Percentiles rank a stretch among this genome's conserved stretches.
Evolutionary conservation across 2,888 invertebrate genomes (phyloP).

Genomic region (Diaphora mendica): DNA sequence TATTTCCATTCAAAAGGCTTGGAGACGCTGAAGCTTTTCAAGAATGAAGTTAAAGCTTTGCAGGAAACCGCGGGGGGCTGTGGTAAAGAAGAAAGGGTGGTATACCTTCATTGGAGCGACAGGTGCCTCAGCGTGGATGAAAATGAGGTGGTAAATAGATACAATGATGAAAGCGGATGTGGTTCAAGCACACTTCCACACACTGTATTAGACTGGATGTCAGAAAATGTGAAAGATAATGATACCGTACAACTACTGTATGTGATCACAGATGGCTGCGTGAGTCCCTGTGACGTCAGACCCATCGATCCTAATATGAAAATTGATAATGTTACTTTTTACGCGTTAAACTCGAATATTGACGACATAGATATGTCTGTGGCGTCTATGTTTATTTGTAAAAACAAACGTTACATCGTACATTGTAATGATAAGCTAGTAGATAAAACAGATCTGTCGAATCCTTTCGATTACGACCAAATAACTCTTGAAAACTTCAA

Average conservation of each 20-base stretch:
- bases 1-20: conserved; percentile 7
- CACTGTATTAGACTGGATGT: conserved; percentile 1
- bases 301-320: background rate
- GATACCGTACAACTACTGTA: conserved; percentile 4
- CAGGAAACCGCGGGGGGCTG: background rate
- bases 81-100: background rate
- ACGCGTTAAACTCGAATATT: background rate
- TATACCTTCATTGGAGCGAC: conserved; percentile 11
- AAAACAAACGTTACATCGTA: conserved; percentile 47
- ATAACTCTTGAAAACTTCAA: conserved; percentile 46
- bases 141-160: background rate
- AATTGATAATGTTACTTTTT: background rate
- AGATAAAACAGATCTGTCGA: conserved; percentile 10
- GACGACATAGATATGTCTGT: conserved; percentile 3
- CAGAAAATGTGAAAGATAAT: background rate
- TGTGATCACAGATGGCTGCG: conserved; percentile 4
- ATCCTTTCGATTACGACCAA: conserved; percentile 12
- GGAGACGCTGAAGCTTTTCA: background rate
- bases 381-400: background rate
- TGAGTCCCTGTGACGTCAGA: background rate
- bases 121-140: background rate
- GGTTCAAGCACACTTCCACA: background rate
- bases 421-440: conserved; percentile 29
- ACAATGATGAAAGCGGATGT: background rate
- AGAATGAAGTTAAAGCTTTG: conserved; percentile 2